phyloP scores from a whole-genome alignment of 2,888 invertebrate genomes.

The Sphecodes monilicornis region DNA sequence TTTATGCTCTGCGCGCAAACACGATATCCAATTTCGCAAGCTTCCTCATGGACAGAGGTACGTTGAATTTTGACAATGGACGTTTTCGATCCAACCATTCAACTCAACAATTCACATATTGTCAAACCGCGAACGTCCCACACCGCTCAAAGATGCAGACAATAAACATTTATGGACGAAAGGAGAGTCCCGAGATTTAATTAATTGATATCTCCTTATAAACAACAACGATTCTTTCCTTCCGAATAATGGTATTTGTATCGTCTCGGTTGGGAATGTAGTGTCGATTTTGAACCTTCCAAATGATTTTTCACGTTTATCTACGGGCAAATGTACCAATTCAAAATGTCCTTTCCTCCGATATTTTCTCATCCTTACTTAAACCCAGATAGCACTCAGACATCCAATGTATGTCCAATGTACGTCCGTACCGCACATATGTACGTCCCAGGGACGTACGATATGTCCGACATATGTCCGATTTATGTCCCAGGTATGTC shows the following conservation, averaged over 20 bases:
- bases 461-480: no score
- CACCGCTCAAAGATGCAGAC: conserved; percentile 11
- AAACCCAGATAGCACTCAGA: no score
- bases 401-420: no score
- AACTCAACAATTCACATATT: not conserved
- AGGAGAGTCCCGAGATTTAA: conserved; percentile 1
- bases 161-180: conserved; percentile 32
- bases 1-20: not conserved
- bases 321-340: no score
- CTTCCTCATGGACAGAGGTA: not conserved
- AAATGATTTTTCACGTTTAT: not conserved
- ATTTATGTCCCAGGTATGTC: no score
- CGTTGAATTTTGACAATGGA: no score
- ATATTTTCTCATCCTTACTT: no score
- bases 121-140: not conserved
- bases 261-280: not conserved
- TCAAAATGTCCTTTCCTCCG: no score
- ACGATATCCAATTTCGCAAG: not conserved
- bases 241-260: not conserved
- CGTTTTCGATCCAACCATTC: not conserved
- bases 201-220: conserved; percentile 10
- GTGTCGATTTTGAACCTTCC: not conserved
- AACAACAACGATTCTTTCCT: conserved; percentile 11
- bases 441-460: no score
- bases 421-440: no score